Conservation (phyloP, 1,140 invertebrate genomes). For the Drosophila ambigua region DNA sequence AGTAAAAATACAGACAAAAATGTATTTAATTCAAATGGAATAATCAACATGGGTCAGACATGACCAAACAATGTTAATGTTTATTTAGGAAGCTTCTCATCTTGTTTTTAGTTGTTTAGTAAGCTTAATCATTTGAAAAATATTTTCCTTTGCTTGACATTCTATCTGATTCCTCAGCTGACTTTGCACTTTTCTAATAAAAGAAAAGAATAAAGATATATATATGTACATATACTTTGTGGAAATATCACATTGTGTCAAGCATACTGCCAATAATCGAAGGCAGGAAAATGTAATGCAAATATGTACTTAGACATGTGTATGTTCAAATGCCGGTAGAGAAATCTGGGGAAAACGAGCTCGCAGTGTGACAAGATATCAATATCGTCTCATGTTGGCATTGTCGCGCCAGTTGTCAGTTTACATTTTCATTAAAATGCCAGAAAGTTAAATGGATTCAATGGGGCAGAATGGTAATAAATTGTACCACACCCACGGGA, state of each 20-base stretch:
- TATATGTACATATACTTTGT: no score
- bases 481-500: constrained; percentile 11
- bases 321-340: constrained; percentile 7
- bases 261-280: constrained; percentile 14
- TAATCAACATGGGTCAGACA: no score
- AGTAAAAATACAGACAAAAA: not conserved
- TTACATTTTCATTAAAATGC: constrained; percentile 70
- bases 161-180: no score
- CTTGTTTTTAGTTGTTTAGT: no score
- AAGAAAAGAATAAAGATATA: no score
- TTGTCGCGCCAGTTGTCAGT: constrained; percentile 41
- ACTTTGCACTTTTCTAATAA: no score
- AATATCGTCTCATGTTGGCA: constrained; percentile 54
- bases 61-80: no score
- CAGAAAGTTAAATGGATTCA: constrained; percentile 46
- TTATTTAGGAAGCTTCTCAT: no score
- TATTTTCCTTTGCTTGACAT: no score
- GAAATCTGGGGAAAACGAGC: not conserved
- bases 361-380: constrained; percentile 14
- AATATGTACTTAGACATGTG: not conserved
- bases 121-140: no score
- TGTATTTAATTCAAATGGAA: no score
- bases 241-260: no score
- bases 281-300: not conserved
- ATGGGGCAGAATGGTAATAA: constrained; percentile 33